These are phyloP conservation scores for Phyllotreta striolata DNA, from an alignment of 2,888 invertebrate species.

Conservation along the genomic window DNA sequence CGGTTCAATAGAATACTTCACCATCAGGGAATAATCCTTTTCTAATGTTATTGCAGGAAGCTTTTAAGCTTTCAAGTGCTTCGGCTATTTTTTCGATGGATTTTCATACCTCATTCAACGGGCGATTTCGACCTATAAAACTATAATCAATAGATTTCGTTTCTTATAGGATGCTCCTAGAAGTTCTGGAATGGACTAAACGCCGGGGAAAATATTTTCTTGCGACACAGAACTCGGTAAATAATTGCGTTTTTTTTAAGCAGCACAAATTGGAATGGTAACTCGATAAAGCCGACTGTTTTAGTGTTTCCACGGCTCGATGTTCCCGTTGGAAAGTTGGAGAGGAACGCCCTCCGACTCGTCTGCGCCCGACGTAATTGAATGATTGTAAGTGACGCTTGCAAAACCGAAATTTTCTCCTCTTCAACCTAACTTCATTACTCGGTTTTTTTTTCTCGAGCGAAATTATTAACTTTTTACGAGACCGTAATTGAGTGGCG, in stretches of 20 bases:
- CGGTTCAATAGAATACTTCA: too few species aligned
- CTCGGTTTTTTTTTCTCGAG: background rate
- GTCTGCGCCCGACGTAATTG: conserved; percentile 21
- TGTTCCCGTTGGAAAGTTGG: conserved; percentile 3
- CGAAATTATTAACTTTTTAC: background rate
- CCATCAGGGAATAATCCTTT: conserved; percentile 10
- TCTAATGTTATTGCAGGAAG: conserved; percentile 21
- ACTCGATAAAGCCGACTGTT: too few species aligned
- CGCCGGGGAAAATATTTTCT: background rate
- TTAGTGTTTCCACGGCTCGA: too few species aligned
- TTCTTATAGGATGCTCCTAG: too few species aligned
- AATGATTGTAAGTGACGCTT: conserved; percentile 18
- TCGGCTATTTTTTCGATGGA: too few species aligned
- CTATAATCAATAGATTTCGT: too few species aligned
- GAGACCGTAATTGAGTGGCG: too few species aligned
- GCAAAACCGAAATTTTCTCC: conserved; percentile 27
- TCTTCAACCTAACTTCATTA: conserved; percentile 8
- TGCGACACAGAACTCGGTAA: too few species aligned
- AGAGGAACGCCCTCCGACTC: conserved; percentile 6
- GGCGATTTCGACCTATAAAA: too few species aligned
- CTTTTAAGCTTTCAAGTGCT: background rate
- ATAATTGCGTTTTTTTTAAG: too few species aligned
- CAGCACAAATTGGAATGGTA: too few species aligned
- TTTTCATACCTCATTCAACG: too few species aligned
- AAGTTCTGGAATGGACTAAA: background rate